Conservation (phyloP, 2,113 vertebrate genomes). For the Nansenia antarctica region DNA sequence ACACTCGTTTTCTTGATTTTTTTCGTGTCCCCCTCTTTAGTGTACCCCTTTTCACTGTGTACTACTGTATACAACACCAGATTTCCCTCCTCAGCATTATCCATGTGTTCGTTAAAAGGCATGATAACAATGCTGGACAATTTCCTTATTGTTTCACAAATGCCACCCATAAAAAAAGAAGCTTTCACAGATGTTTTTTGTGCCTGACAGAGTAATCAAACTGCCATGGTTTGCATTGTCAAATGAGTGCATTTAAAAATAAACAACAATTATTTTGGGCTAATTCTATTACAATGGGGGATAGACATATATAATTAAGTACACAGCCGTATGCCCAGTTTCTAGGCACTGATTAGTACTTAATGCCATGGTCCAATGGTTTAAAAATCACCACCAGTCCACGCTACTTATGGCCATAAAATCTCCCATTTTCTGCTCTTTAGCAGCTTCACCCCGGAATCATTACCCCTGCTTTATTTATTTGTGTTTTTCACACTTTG, state of each 20-base stretch:
- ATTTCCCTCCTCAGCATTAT: no score
- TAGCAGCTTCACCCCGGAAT: slow-evolving; percentile 79
- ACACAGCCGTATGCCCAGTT: slow-evolving; percentile 76
- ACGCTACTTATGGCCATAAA: slow-evolving; percentile 87
- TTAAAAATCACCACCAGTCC: slow-evolving; percentile 85
- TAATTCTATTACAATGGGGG: slow-evolving; percentile 60
- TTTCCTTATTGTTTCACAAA: not conserved
- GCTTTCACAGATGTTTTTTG: not conserved
- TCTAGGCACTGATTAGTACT: slow-evolving; percentile 82
- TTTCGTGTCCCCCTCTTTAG: no score
- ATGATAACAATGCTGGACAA: no score
- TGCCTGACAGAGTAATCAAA: not conserved
- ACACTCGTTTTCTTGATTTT: no score
- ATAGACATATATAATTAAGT: slow-evolving; percentile 80
- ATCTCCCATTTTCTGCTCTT: slow-evolving; percentile 91
- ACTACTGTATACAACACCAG: no score
- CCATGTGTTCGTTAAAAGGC: no score
- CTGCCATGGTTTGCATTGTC: not conserved
- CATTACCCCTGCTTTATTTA: slow-evolving; percentile 85
- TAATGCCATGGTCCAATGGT: slow-evolving; percentile 84
- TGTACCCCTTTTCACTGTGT: no score
- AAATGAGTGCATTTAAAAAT: slow-evolving; percentile 21
- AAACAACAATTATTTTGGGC: slow-evolving; percentile 36
- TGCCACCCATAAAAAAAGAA: not conserved
- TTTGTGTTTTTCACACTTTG: slow-evolving; percentile 76